Evolutionary conservation across 2,888 invertebrate species (phyloP), one percentile per base, ranked within the genome.

Genomic region (Cecidostiba fungosa): DNA sequence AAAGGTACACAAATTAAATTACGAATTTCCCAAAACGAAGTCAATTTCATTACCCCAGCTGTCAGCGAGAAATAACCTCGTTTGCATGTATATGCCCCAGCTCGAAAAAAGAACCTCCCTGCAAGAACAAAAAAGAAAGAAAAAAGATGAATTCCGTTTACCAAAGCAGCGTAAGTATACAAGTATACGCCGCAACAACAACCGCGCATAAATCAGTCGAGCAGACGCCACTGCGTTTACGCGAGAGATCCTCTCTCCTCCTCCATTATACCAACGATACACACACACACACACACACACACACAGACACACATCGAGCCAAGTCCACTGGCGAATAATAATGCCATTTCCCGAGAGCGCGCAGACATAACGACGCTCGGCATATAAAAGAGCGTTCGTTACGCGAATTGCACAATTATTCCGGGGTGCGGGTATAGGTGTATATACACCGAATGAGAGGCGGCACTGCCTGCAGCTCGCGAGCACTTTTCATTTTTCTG

Each of bases 331-430:
- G 19, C 69, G 81, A 77, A 81, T 72, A 77, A 85, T 77, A 81
- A 77, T 81, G 36, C 62, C 59, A 72, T 77, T 81, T 62, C 8
- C 50, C 29, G 12, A 43, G 43, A 10, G 32, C 32, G 43, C 43
- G 43, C 43, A 23, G 23, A n/a, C 59, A 39, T 72, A 83, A 77
- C 39, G 70, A 62, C 59, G 26, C 29, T 69, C 39, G 43, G 73
- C 12, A 39, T 19, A 19, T 32, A 73, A 62, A 72, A 32, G 50
- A n/a, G 77, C 77, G 43, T 82, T 78, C 50, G 73, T 82, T 82
- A 78, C 62, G 32, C 36, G 77, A 72, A 85, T 84, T 76, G 74
- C 84, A 70, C 79, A 43, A 84, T 84, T 80, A 84, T 74, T 54
- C 66, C 59, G 59, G 23, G 36, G 76, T 47, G 16, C 73, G 54